Base-by-base conservation (phyloP, 2,888 invertebrate genomes). In the Sphaeridia pumilis region DNA sequence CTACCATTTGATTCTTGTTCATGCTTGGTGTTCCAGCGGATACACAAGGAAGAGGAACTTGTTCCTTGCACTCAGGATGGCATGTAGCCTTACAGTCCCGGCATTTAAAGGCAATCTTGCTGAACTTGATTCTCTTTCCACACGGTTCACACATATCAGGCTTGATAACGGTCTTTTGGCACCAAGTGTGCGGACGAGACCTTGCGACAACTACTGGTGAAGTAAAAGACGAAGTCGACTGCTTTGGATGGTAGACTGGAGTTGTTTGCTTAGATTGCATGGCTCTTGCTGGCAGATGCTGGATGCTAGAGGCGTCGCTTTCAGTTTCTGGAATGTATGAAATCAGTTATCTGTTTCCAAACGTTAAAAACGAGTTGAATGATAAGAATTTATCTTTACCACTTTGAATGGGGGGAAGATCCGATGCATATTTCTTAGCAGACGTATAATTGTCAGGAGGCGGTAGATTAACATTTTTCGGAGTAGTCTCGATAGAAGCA, bases 31-130 rank as follows among this genome's bases (percentile, higher is more conserved):
- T 78, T 58, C 76, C 75, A n/a, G 73, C 69, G 1, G 90, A 86
- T 62, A 93, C 80, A 73, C 95, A 95, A 2, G 92, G 90, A 58
- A 90, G 74, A 12, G 88, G 85, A 52, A 92, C 76, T 64, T 80
- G 72, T 54, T 83, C 80, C 68, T 83, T 84, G 69, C 94, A 95
- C 68, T 88, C 87, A 2, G 79, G 73, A 71, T 94, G 94, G 67
- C 87, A 83, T 51, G 83, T 79, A 34, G 87, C 81, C 26, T 83
- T 79, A 66, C 94, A 95, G 64, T 85, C 83, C 67, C 80, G 79
- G 68, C 95, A 95, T 70, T 85, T 87, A 58, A 84, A 72, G 2
- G 83, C 86, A 36, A 82, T 73, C 67, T 84, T 84, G 31, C 87
- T 88, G 74, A 94, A 94, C 65, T 83, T 81, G 62, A 94, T 85